A percentile compares a stretch with the other conserved stretches of the same genome.
These are phyloP conservation scores for Perccottus glenii DNA, from an alignment of 2,113 vertebrate species.

Conservation along the genomic window DNA sequence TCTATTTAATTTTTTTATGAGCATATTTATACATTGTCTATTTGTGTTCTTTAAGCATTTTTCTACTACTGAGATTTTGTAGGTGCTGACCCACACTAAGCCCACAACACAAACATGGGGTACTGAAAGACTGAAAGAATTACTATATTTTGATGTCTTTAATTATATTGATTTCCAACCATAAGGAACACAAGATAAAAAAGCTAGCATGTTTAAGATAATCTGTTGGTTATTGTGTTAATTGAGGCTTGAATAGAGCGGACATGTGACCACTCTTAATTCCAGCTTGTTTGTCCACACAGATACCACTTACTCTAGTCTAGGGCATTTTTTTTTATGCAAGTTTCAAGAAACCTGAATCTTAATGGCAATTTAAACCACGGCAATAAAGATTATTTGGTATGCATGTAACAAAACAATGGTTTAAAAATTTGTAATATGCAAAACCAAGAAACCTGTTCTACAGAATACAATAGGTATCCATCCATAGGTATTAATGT, in stretches of 20 bases:
- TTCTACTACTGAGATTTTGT: conserved; percentile 13
- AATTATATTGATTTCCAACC: background rate
- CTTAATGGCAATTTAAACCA: background rate
- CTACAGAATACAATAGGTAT: background rate
- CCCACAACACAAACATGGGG: background rate
- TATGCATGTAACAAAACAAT: background rate
- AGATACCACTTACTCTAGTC: no score
- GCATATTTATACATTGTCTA: background rate
- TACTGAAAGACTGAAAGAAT: background rate
- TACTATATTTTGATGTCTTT: background rate
- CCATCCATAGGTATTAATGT: background rate
- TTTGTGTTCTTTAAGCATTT: conserved; percentile 3
- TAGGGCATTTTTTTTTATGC: no score
- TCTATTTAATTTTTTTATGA: conserved; percentile 1
- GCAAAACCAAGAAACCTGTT: background rate
- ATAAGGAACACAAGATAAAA: no score
- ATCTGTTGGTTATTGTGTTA: conserved; percentile 2
- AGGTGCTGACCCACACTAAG: background rate
- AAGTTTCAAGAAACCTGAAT: no score
- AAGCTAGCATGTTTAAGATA: background rate
- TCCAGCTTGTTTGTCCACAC: no score
- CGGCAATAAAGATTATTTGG: background rate
- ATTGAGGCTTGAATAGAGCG: no score
- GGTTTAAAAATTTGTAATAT: no score
- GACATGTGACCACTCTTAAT: no score